phyloP scores from a whole-genome alignment of 2,113 vertebrate genomes.

The Stercorarius parasiticus region DNA sequence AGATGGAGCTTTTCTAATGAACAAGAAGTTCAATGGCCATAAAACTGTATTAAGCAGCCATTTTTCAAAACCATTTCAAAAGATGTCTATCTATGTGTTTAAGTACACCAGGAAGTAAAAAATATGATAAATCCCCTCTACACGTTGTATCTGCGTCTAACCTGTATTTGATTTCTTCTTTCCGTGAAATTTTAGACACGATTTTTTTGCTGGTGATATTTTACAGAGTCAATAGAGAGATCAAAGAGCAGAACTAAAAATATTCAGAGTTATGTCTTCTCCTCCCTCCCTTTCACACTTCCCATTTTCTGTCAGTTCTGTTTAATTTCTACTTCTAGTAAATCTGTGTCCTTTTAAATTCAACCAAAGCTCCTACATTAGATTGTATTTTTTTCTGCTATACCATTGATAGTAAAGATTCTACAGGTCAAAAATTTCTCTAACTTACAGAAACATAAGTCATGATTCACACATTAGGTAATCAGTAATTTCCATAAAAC shows the following conservation, averaged over 20 bases:
- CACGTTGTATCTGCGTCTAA: neutral
- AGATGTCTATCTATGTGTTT: neutral
- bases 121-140: neutral
- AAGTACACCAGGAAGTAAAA: neutral
- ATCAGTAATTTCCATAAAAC: neutral
- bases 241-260: constrained; percentile 1
- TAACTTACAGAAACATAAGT: neutral
- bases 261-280: neutral
- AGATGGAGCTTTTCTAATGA: neutral
- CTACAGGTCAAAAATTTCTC: neutral
- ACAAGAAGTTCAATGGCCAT: neutral
- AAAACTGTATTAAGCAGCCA: neutral
- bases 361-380: neutral
- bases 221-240: neutral
- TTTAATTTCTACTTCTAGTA: neutral
- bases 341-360: neutral
- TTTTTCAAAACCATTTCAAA: neutral
- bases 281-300: neutral
- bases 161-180: neutral
- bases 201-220: neutral
- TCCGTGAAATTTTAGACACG: neutral
- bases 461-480: neutral
- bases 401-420: neutral
- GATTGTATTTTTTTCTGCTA: neutral
- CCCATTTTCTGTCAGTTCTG: neutral